Base-by-base conservation (phyloP, 2,113 vertebrate species). In the Naja naja region DNA sequence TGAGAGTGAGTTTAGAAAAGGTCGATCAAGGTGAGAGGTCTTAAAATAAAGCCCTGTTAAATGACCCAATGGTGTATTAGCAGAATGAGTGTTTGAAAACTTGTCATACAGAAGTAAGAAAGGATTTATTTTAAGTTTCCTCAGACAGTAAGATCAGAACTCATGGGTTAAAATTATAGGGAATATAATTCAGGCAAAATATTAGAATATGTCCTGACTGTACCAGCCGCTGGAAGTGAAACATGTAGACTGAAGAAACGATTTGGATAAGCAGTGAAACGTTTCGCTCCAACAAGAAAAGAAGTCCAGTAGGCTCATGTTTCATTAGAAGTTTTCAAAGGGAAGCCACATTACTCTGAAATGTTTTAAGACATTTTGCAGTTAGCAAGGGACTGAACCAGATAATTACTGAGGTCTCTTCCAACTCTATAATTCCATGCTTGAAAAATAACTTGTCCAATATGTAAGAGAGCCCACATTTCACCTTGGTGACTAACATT, bases 401-500 rank as follows among this genome's bases (percentile, higher is more conserved):
- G 34, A 81, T 81, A 43, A 43, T 81, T 81, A 34, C 74, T 23
- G 34, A 81, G 74, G 34, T 81, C 74, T 39, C 6, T 81, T 43
- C 74, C 74, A 43, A 81, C 18, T 43, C 18, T 81, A 9, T 81
- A 43, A 39, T 81, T 43, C 74, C 34, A 43, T 81, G 74, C 54
- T 90, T 90, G n/a, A 52, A 64, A 53, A 93, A 34, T 64, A 64
- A 60, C 55, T 55, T 81, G 34, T 90, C 92, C 86, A 34, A 90
- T 87, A 87, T 53, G 74, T 52, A 90, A 64, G 11, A 34, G 43
- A 87, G 89, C 47, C n/a, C 34, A 43, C 58, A 87, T 93, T 90
- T 64, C 54, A 90, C 34, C 92, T 90, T 34, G 11, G 54, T 90
- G 90, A 53, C 92, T 90, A 87, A 60, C 60, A n/a, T 58, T 93